phyloP scores from a whole-genome alignment of 1,140 invertebrate genomes.

The Heliothis virescens region DNA sequence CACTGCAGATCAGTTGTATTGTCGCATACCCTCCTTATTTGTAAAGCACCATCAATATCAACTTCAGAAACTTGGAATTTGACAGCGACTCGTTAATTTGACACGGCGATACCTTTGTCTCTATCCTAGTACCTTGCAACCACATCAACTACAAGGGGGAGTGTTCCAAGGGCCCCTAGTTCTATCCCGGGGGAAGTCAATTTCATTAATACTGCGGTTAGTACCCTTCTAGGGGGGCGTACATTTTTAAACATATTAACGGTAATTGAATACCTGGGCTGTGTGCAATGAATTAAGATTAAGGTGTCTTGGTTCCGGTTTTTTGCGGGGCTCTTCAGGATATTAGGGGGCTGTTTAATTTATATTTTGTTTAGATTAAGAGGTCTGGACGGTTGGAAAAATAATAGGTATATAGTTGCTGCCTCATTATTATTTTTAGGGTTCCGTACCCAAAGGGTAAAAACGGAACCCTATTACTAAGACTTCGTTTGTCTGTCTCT shows the following conservation, averaged over 20 bases:
- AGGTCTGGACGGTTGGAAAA: too few relatives aligned
- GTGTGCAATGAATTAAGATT: slow-evolving; percentile 73
- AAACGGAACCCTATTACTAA: too few relatives aligned
- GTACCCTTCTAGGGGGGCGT: slow-evolving; percentile 62
- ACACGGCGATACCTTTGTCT: slow-evolving; percentile 59
- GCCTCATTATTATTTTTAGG: too few relatives aligned
- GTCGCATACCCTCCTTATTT: neutral
- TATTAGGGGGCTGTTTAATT: neutral
- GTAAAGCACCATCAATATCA: slow-evolving; percentile 39
- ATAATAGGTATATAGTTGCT: too few relatives aligned
- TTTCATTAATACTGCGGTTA: slow-evolving; percentile 81
- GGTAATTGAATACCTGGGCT: slow-evolving; percentile 74
- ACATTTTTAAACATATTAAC: slow-evolving; percentile 81
- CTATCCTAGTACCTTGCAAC: slow-evolving; percentile 29
- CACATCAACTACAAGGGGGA: slow-evolving; percentile 23
- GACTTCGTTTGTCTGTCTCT: too few relatives aligned
- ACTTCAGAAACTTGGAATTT: slow-evolving; percentile 30
- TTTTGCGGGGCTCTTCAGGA: slow-evolving; percentile 17
- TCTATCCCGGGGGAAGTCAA: slow-evolving; percentile 75
- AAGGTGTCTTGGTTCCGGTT: slow-evolving; percentile 56
- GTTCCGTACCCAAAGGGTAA: too few relatives aligned
- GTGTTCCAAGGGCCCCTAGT: slow-evolving; percentile 48
- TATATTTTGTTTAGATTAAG: neutral
- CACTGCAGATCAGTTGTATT: neutral
- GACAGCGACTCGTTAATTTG: slow-evolving; percentile 54